A percentile compares a stretch with the other conserved stretches of the same genome.
phyloP scores from a whole-genome alignment of 2,797 vertebrate species.

The Moxostoma hubbsi region DNA sequence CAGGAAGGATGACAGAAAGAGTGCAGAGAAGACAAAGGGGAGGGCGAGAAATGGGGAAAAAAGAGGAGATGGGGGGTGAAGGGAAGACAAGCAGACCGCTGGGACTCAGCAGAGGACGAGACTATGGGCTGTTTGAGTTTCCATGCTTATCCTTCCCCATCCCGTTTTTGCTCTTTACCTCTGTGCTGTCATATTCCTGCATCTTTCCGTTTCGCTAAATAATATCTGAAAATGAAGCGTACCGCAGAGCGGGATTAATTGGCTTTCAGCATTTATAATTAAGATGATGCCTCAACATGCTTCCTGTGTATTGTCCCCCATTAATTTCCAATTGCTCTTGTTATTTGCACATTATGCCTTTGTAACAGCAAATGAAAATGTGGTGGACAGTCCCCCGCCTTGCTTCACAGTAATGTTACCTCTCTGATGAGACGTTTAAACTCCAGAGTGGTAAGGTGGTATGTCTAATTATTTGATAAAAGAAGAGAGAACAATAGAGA shows the following conservation, averaged over 20 bases:
- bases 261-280: constrained; percentile 75
- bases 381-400: constrained; percentile 47
- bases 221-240: constrained; percentile 74
- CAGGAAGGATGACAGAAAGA: constrained; percentile 52
- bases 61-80: constrained; percentile 22
- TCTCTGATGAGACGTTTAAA: constrained; percentile 54
- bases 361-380: constrained; percentile 58
- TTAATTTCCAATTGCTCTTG: constrained; percentile 62
- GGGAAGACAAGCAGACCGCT: constrained; percentile 35
- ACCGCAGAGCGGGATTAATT: constrained; percentile 75
- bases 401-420: constrained; percentile 50
- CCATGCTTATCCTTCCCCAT: constrained; percentile 68
- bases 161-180: constrained; percentile 64
- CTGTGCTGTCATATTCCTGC: constrained; percentile 58
- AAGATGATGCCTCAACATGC: constrained; percentile 64
- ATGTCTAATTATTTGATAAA: constrained; percentile 7
- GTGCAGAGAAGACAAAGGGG: constrained; percentile 42
- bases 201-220: constrained; percentile 70
- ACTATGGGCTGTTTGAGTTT: constrained; percentile 62
- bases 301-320: constrained; percentile 63
- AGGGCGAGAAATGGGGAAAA: constrained; percentile 38
- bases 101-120: constrained; percentile 27
- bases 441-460: constrained; percentile 17
- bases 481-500: constrained; percentile 27
- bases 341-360: constrained; percentile 61